Evolutionary conservation across 2,113 vertebrate genomes (phyloP), one percentile per base, ranked within the genome.

Genomic region (Scopus umbretta): DNA sequence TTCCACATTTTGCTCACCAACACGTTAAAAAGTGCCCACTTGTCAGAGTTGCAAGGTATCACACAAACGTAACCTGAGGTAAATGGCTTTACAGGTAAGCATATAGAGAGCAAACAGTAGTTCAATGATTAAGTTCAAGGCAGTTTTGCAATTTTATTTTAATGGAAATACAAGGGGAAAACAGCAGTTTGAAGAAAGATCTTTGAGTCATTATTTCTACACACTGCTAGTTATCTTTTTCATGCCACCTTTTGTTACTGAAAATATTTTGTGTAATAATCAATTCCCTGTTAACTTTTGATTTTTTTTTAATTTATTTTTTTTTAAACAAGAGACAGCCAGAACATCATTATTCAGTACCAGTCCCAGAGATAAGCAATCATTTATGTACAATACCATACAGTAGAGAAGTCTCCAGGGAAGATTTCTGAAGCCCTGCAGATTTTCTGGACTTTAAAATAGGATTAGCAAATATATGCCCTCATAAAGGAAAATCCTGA

Each of bases 391-490:
- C 10, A 75, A 25, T 16, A 67, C 1, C 6, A 56, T 10, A 43
- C 0, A 3, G 49, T 1, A 90, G 4, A 70, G 22, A 56, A 0
- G 1, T 55, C 23, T 55, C 15, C 52, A 74, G 29, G 84, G 26
- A 22, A 58, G 7, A 45, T 14, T 82, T 67, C 11, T 45, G 4
- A 70, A 70, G 22, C 47, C 16, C 42, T 79, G 12, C 10, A 23
- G 5, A 20, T n/a, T 53, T 90, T 71, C 19, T n/a, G 3, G 14
- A 79, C 25, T 71, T 92, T 16, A 25, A 66, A 74, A 81, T 0
- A 58, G 9, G 5, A 62, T 49, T 62, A 82, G 23, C 8, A 59
- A 79, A 59, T 14, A 26, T 38, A 85, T 36, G 15, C 4, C 7
- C 38, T n/a, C 5, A 3, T 43, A 74, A 88, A 83, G 13, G 10